Percentiles rank a stretch among this genome's conserved stretches.
Conservation (phyloP, 1,140 invertebrate species). For the Cardiocondyla obscurior region DNA sequence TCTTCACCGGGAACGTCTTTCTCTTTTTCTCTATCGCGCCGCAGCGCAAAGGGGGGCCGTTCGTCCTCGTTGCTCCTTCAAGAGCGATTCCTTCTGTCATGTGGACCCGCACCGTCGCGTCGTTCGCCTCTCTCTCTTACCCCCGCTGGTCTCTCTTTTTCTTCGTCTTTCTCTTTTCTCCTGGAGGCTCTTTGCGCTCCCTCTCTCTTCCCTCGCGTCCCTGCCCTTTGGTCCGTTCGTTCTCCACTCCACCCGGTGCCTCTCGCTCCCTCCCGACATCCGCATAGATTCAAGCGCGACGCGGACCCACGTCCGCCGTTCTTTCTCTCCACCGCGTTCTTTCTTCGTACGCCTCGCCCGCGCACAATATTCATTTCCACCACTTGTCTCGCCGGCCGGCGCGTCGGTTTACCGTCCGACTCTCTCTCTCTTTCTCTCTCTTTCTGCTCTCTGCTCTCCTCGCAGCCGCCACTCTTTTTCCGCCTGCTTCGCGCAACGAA, state of each 20-base stretch:
- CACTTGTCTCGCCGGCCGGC: slow-evolving; percentile 61
- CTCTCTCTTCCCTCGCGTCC: neutral
- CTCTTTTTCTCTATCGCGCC: slow-evolving; percentile 38
- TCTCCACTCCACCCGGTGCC: slow-evolving; percentile 9
- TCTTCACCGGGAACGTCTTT: slow-evolving; percentile 40
- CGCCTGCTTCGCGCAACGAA: slow-evolving; percentile 60
- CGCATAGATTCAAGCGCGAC: slow-evolving; percentile 68
- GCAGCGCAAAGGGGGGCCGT: neutral
- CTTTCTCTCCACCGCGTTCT: slow-evolving; percentile 35
- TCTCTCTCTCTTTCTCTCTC: no score
- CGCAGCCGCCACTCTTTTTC: slow-evolving; percentile 26
- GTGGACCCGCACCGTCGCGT: slow-evolving; percentile 30
- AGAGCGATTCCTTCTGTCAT: slow-evolving; percentile 38
- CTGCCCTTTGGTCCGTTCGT: neutral
- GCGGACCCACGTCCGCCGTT: slow-evolving; percentile 40
- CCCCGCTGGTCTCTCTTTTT: neutral
- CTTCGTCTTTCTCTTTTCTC: neutral
- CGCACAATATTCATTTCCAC: slow-evolving; percentile 71
- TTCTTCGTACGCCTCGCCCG: slow-evolving; percentile 63
- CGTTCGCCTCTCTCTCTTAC: slow-evolving; percentile 39
- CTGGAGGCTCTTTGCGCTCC: slow-evolving; percentile 8
- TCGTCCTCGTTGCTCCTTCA: slow-evolving; percentile 38
- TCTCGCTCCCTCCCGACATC: slow-evolving; percentile 59
- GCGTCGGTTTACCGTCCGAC: slow-evolving; percentile 20
- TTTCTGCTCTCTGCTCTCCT: no score